Conservation (phyloP, 2,113 vertebrate species). For the Glaucomys volans region DNA sequence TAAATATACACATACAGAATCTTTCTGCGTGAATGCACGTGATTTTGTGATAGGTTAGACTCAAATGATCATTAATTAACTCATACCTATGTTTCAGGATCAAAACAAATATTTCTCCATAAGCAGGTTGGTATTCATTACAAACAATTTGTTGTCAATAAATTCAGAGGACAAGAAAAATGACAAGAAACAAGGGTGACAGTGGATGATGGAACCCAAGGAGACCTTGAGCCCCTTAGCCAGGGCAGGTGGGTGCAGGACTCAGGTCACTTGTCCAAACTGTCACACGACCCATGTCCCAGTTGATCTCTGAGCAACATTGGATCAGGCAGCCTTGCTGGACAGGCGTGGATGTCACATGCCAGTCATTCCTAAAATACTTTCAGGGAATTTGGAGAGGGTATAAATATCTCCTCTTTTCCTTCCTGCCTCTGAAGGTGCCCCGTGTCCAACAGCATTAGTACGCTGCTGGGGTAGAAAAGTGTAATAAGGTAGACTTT, state of each 20-base stretch:
- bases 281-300: background rate
- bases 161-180: background rate
- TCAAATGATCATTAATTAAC: background rate
- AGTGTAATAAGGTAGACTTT: conserved; percentile 17
- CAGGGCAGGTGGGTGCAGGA: background rate
- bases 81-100: background rate
- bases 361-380: background rate
- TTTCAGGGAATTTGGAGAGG: background rate
- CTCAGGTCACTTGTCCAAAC: background rate
- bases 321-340: background rate
- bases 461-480: background rate
- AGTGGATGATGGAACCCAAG: background rate
- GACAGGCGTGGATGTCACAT: background rate
- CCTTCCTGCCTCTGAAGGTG: background rate
- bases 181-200: background rate
- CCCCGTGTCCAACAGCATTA: background rate
- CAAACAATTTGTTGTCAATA: background rate
- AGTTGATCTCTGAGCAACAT: background rate
- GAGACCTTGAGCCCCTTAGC: background rate
- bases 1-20: background rate
- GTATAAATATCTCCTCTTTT: background rate
- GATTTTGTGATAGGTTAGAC: background rate
- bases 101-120: background rate
- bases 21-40: background rate
- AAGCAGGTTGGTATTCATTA: background rate